Conservation (phyloP, 2,113 vertebrate species). For the Carettochelys insculpta region DNA sequence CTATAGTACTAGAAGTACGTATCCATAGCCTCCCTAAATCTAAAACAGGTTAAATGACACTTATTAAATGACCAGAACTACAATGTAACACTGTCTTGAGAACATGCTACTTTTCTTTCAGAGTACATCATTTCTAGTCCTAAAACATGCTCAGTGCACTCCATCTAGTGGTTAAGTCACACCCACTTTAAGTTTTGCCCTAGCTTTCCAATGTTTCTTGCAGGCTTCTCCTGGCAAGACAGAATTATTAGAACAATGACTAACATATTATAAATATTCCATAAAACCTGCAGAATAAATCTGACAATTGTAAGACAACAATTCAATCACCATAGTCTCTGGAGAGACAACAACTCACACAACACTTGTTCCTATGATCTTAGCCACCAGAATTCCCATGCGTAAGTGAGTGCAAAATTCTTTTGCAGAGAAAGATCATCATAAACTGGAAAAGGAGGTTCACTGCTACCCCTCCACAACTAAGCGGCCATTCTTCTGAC, state of each 20-base stretch:
- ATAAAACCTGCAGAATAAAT: not conserved
- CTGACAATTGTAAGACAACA: not conserved
- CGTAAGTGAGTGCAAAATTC: not conserved
- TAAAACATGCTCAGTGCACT: conserved; percentile 47
- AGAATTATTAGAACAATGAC: not conserved
- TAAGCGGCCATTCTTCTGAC: not conserved
- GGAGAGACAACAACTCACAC: not conserved
- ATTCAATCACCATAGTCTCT: not conserved
- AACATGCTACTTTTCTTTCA: not conserved
- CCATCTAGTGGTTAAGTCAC: conserved; percentile 64
- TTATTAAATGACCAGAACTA: not conserved
- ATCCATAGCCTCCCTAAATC: not conserved
- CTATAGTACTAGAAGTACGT: not conserved
- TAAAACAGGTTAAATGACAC: not conserved
- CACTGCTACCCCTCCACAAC: not conserved
- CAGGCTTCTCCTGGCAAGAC: not conserved
- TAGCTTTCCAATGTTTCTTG: not conserved
- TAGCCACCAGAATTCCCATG: not conserved
- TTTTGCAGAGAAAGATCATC: not conserved
- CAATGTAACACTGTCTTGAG: not conserved
- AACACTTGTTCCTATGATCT: not conserved
- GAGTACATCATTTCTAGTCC: not conserved
- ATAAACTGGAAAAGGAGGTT: not conserved
- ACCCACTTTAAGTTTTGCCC: not conserved
- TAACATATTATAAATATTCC: not conserved